Evolutionary conservation across 23 tunicate species (phyloP).

Genomic region (Botrylloides violaceus): DNA sequence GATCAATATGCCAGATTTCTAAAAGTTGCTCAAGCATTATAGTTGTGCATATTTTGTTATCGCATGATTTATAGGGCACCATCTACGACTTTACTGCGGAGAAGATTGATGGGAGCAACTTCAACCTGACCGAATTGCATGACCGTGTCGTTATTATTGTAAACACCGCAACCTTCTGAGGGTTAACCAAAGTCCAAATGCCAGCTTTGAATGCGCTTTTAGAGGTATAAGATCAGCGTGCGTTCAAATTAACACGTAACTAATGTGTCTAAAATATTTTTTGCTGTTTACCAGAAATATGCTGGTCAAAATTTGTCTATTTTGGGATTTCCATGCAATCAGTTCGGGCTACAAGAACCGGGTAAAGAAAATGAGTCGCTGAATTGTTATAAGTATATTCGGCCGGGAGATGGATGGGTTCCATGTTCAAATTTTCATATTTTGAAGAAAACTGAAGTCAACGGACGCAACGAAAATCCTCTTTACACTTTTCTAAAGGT

Average conservation of each 20-base stretch:
- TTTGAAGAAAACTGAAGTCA: conserved; percentile 39
- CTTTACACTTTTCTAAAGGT: conserved; percentile 35
- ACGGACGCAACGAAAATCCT: conserved; percentile 23
- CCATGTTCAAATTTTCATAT: conserved; percentile 23
- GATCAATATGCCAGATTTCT: too few species aligned
- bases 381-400: conserved; percentile 29
- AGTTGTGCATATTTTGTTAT: too few species aligned
- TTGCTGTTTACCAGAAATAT: neutral
- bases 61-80: neutral
- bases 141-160: conserved; percentile 28
- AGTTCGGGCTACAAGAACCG: conserved; percentile 43
- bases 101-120: neutral
- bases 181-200: conserved; percentile 24
- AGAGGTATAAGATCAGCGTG: conserved; percentile 17
- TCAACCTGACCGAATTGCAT: neutral
- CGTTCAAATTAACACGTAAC: too few species aligned
- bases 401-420: conserved; percentile 45
- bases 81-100: neutral
- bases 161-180: conserved; percentile 52
- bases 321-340: conserved; percentile 40
- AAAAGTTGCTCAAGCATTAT: too few species aligned
- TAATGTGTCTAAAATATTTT: too few species aligned
- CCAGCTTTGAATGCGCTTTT: conserved; percentile 43
- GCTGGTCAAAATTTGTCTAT: conserved; percentile 1
- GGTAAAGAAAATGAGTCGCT: conserved; percentile 13